Conservation (phyloP, 1,140 invertebrate species). For the Drosophila kepulauana region DNA sequence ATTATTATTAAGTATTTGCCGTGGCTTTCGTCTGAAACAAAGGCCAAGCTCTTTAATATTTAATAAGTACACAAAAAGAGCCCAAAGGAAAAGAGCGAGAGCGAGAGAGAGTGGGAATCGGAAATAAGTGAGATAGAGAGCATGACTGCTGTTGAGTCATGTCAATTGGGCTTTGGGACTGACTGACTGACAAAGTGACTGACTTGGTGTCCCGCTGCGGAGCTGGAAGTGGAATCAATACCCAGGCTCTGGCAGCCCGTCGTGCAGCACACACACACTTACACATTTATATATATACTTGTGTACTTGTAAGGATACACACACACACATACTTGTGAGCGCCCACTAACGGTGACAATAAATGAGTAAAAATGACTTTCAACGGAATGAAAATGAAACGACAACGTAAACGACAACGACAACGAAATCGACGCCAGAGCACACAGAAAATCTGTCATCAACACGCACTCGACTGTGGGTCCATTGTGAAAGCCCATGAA, state of each 20-base stretch:
- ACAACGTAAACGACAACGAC: conserved; percentile 37
- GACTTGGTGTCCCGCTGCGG: conserved; percentile 61
- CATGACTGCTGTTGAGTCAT: conserved; percentile 77
- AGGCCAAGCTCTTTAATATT: conserved; percentile 82
- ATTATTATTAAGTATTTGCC: conserved; percentile 82
- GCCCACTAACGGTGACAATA: conserved; percentile 79
- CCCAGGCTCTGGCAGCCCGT: conserved; percentile 58
- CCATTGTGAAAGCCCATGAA: conserved; percentile 74
- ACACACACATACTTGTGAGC: conserved; percentile 48
- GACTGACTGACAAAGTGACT: conserved; percentile 23
- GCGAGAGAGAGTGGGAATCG: not conserved
- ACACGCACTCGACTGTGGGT: conserved; percentile 68
- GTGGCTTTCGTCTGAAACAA: conserved; percentile 67
- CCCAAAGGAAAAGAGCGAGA: conserved; percentile 29
- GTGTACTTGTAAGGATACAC: conserved; percentile 78
- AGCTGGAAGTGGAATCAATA: conserved; percentile 75
- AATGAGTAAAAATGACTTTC: conserved; percentile 83
- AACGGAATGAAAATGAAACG: conserved; percentile 78
- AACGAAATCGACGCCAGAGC: conserved; percentile 49
- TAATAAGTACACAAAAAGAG: conserved; percentile 75
- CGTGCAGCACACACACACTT: conserved; percentile 27
- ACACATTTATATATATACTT: conserved; percentile 1
- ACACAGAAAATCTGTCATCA: conserved; percentile 76
- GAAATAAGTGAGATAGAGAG: conserved; percentile 5
- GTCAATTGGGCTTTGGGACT: conserved; percentile 73